Evolutionary conservation across 2,888 invertebrate species (phyloP), one percentile per base, ranked within the genome.

Genomic region (Hyles lineata): DNA sequence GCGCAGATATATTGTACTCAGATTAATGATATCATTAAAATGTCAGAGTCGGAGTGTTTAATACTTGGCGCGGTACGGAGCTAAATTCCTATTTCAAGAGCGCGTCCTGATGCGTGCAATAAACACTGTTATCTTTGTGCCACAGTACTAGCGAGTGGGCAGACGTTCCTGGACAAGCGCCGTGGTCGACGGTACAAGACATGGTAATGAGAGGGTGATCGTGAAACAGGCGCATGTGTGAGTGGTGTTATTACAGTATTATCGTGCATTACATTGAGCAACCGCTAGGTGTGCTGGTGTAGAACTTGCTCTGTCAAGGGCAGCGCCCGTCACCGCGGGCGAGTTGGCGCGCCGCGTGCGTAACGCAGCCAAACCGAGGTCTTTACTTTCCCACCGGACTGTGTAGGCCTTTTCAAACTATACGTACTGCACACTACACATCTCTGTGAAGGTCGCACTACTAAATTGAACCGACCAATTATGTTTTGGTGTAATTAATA

Each of bases 251-350:
- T 70, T 70, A 58, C 70, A 70, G 29, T 70, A 67, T 67, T 67
- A 67, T 67, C 67, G 58, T 70, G 55, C 8, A 70, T 25, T 72
- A 58, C 73, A 75, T 83, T 80, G 76, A 75, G 77, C 76, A 77
- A 79, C 62, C 58, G 67, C 72, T 55, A 72, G 70, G 74, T 75
- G 73, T 75, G 76, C 80, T 82, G 80, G 78, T 80, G 82, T 79
- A 83, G 81, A 89, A 89, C 88, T 86, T 82, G 89, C 89, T 89
- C 86, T 87, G 91, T 92, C 93, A 93, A 92, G 93, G 93, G 91
- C 92, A 89, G 85, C 83, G 82, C 90, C 92, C 86, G 91, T 91
- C 90, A 86, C 92, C 87, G 85, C 75, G 62, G 72, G 72, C 43
- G 73, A 60, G 61, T 58, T 58, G 62, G 71, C 79, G 73, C 73